A percentile compares a stretch with the other conserved stretches of the same genome.
phyloP scores from a whole-genome alignment of 2,113 vertebrate genomes.

The Osmerus mordax region DNA sequence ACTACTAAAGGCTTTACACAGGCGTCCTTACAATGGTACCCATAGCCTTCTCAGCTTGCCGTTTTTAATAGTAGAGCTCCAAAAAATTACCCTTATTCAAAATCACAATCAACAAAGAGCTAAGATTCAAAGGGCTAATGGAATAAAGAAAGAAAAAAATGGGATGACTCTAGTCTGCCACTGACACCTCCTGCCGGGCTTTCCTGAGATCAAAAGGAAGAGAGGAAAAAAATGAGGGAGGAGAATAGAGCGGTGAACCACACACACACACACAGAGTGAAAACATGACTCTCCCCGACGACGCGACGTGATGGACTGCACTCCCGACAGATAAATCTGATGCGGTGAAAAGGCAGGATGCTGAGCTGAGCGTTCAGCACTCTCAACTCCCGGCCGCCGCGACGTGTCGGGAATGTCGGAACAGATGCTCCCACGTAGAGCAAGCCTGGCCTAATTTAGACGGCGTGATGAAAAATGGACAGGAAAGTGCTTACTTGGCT shows the following conservation, averaged over 20 bases:
- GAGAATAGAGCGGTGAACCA: slow-evolving; percentile 9
- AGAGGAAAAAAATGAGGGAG: neutral
- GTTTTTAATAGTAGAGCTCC: no score
- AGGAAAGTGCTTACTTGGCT: slow-evolving; percentile 70
- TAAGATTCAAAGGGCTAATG: neutral
- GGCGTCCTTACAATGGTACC: no score
- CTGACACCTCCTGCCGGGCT: neutral
- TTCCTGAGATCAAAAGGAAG: slow-evolving; percentile 4
- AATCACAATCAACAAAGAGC: no score
- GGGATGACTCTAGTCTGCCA: neutral
- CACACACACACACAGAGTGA: slow-evolving; percentile 34
- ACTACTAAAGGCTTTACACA: no score
- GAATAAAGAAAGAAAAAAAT: neutral
- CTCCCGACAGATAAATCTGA: slow-evolving; percentile 63
- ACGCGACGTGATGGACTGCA: slow-evolving; percentile 55
- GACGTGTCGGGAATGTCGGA: slow-evolving; percentile 60
- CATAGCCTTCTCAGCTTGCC: no score
- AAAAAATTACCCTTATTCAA: no score
- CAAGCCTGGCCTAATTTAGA: slow-evolving; percentile 53
- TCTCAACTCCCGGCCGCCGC: slow-evolving; percentile 19
- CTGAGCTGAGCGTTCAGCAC: slow-evolving; percentile 49
- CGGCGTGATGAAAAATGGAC: slow-evolving; percentile 65
- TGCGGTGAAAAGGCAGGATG: slow-evolving; percentile 56
- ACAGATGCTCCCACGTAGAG: slow-evolving; percentile 42
- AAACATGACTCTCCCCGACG: slow-evolving; percentile 52